Evolutionary conservation across 2,797 vertebrate genomes (phyloP).

Genomic region (Phataginus tetradactyla): DNA sequence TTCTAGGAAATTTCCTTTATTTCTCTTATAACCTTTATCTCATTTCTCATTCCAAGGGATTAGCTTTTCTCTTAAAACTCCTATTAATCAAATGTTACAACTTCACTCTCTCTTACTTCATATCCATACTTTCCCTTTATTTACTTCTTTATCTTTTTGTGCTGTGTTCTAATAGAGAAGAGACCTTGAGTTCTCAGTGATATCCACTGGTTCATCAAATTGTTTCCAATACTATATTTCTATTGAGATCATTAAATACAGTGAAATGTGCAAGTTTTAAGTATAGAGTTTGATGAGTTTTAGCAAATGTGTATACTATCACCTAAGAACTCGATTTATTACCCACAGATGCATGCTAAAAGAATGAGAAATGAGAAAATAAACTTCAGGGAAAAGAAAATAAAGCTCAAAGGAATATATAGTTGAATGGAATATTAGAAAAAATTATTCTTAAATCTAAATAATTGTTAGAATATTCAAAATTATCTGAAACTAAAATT

Average conservation of each 20-base stretch:
- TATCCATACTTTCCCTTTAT: not conserved
- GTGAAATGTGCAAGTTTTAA: not conserved
- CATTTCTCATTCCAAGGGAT: not conserved
- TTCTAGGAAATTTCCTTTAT: not conserved
- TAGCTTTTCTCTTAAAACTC: not conserved
- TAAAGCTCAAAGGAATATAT: not conserved
- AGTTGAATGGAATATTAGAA: not conserved
- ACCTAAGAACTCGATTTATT: not conserved
- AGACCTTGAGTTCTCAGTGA: not conserved
- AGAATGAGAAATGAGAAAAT: not conserved
- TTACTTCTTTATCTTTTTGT: not conserved
- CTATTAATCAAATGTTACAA: not conserved
- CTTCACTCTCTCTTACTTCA: not conserved
- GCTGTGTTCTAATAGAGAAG: not conserved
- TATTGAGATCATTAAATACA: not conserved
- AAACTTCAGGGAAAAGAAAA: not conserved
- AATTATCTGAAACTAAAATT: not conserved
- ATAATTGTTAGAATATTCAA: not conserved
- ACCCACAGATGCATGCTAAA: not conserved
- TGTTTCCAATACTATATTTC: not conserved
- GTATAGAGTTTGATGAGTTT: not conserved
- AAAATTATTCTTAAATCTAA: not conserved
- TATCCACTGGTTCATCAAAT: not conserved
- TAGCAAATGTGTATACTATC: not conserved
- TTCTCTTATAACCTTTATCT: not conserved